Percentiles rank a stretch among this genome's conserved stretches.
Evolutionary conservation across 2,888 invertebrate genomes (phyloP).

Genomic region (Euclidia mi): DNA sequence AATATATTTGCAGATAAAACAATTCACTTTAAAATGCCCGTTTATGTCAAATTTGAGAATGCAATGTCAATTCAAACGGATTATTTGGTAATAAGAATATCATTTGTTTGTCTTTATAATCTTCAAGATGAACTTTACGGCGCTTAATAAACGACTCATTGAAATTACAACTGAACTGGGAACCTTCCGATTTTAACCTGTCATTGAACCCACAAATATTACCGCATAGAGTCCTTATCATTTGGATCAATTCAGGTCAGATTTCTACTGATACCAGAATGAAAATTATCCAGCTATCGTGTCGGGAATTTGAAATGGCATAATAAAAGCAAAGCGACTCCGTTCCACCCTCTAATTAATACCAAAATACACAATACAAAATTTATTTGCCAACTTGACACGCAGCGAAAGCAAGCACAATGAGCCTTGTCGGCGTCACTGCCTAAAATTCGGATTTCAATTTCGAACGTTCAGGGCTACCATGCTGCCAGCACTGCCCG

Average conservation of each 20-base stretch:
- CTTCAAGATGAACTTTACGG: too few species aligned
- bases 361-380: slow-evolving; percentile 52
- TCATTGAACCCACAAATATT: too few species aligned
- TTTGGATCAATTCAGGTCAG: not conserved
- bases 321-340: slow-evolving; percentile 12
- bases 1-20: too few species aligned
- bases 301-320: not conserved
- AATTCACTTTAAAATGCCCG: too few species aligned
- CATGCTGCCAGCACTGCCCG: slow-evolving; percentile 4
- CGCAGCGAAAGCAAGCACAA: slow-evolving; percentile 64
- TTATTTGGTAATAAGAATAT: too few species aligned
- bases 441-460: slow-evolving; percentile 65
- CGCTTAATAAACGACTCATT: too few species aligned
- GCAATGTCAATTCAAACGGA: too few species aligned
- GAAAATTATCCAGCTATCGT: not conserved
- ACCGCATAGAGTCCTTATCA: not conserved
- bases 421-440: slow-evolving; percentile 70
- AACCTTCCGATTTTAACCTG: too few species aligned
- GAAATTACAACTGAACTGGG: too few species aligned
- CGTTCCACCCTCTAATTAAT: slow-evolving; percentile 45
- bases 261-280: not conserved
- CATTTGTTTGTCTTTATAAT: too few species aligned
- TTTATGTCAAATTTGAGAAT: too few species aligned
- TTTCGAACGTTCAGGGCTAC: slow-evolving; percentile 47
- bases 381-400: slow-evolving; percentile 61